A percentile compares a stretch with the other conserved stretches of the same genome.
Conservation (phyloP, 2,113 vertebrate genomes). For the Marmota flaviventris region DNA sequence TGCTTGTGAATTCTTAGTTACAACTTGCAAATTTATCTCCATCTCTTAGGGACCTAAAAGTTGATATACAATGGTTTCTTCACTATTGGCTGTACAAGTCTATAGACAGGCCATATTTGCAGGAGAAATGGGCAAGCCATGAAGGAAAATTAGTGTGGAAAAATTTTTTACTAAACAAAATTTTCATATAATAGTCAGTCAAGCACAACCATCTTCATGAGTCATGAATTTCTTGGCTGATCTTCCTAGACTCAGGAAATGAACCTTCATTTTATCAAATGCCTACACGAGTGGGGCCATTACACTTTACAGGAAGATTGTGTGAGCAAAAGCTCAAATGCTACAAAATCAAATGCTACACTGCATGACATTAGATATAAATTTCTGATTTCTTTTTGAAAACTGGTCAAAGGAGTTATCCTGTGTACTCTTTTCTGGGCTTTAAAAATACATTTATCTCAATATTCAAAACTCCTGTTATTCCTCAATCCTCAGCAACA, state of each 20-base stretch:
- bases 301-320: neutral
- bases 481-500: neutral
- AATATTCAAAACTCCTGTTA: neutral
- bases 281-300: neutral
- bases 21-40: neutral
- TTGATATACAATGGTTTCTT: neutral
- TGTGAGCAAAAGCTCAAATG: neutral
- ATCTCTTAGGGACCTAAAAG: neutral
- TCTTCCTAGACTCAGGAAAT: neutral
- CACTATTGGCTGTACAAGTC: neutral
- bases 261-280: slow-evolving; percentile 25
- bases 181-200: slow-evolving; percentile 69
- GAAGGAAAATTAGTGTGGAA: slow-evolving; percentile 70
- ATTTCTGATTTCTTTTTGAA: slow-evolving; percentile 15
- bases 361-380: neutral
- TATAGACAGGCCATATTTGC: slow-evolving; percentile 53
- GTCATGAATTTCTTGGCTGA: neutral
- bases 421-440: neutral
- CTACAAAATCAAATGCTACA: neutral
- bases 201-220: slow-evolving; percentile 65
- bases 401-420: neutral
- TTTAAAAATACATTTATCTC: neutral
- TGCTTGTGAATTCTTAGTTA: slow-evolving; percentile 17
- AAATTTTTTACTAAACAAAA: slow-evolving; percentile 59
- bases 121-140: slow-evolving; percentile 42